Evolutionary conservation across 1,140 invertebrate genomes (phyloP).

Genomic region (Drosophila gunungcola): DNA sequence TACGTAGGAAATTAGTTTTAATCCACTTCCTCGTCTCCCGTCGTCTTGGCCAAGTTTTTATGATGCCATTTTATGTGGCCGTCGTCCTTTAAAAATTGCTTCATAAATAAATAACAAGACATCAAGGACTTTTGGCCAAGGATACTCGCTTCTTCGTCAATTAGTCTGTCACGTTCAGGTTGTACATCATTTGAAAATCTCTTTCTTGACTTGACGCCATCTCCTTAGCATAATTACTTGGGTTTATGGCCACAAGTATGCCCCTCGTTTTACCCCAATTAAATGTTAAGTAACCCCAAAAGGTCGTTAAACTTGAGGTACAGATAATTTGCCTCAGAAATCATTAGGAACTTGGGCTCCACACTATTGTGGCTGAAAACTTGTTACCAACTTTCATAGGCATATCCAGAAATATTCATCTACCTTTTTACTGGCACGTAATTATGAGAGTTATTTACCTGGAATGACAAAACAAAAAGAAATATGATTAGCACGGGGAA

Average conservation of each 20-base stretch:
- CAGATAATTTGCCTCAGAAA: slow-evolving; percentile 31
- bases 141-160: slow-evolving; percentile 42
- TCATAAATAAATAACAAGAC: slow-evolving; percentile 74
- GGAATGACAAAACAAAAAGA: slow-evolving; percentile 46
- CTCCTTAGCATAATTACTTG: slow-evolving; percentile 48
- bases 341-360: slow-evolving; percentile 33
- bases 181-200: slow-evolving; percentile 63
- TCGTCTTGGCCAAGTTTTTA: slow-evolving; percentile 38
- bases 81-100: slow-evolving; percentile 60
- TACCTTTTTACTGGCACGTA: slow-evolving; percentile 21
- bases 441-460: slow-evolving; percentile 53
- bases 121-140: slow-evolving; percentile 34
- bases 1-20: slow-evolving; percentile 81
- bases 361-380: slow-evolving; percentile 11
- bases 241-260: slow-evolving; percentile 48
- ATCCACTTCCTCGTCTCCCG: slow-evolving; percentile 61
- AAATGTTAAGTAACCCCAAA: slow-evolving; percentile 45
- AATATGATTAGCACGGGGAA: slow-evolving; percentile 26
- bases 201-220: slow-evolving; percentile 32
- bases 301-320: slow-evolving; percentile 52
- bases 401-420: slow-evolving; percentile 27
- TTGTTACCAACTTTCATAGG: slow-evolving; percentile 19
- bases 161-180: slow-evolving; percentile 56
- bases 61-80: slow-evolving; percentile 32
- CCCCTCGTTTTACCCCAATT: slow-evolving; percentile 27